Base-by-base conservation (phyloP, 1,140 invertebrate genomes). In the Drosophila miranda region DNA sequence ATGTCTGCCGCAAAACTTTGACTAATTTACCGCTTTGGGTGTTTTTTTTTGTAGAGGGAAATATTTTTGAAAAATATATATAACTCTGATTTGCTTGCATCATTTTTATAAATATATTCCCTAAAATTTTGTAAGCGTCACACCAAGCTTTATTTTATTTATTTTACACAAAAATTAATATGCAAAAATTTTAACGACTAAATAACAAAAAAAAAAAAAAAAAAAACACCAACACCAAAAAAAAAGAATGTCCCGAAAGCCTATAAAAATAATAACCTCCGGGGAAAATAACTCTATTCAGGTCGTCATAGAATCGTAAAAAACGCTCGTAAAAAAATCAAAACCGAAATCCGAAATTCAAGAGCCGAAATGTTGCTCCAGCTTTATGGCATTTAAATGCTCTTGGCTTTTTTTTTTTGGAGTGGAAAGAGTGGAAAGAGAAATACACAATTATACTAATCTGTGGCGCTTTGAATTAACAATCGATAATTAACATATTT, bases 401-500 rank as follows among this genome's bases (percentile, higher is more conserved):
- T 38, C 11, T 38, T 38, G 4, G 34, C 11, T 11, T 38, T 16
- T 16, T 11, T 38, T 13, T 71, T 70, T 70, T 50, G n/a, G 45
- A 69, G 13, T 34, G 52, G 14, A 45, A 73, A 73, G 45, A 69
- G 13, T 34, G 52, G 14, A 45, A 73, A 73, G 50, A 73, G 69
- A 73, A 73, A 73, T 46, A 73, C 59, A 74, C 69, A 74, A 74
- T 74, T 74, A 74, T 52, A 74, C 70, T 78, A 77, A 74, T 75
- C 60, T 13, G 60, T 61, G 75, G 71, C 77, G 72, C 59, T 71
- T 79, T 59, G 44, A 66, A 66, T 67, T 67, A 81, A 68, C 57
- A 66, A 67, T 56, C 53, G 50, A 55, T 52, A 49, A 78, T 75
- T 83, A 52, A 59, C 70, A 75, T 84, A 84, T 75, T 79, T 45